A percentile compares a stretch with the other conserved stretches of the same genome.
Evolutionary conservation across 2,888 invertebrate species (phyloP).

Genomic region (Ectobius pallidus): DNA sequence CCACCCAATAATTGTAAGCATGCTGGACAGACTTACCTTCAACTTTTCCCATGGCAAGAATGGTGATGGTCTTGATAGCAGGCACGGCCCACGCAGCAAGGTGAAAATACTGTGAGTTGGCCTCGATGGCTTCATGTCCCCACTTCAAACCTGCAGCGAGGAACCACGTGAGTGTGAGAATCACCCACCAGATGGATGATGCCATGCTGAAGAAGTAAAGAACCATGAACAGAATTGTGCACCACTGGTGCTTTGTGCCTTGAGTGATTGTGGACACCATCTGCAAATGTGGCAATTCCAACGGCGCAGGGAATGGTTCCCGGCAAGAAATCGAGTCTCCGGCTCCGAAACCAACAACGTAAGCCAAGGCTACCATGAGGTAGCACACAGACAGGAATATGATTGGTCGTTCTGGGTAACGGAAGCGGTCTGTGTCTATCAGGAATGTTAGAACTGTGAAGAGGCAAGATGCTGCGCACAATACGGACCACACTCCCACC

Average conservation of each 20-base stretch:
- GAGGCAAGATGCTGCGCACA: conserved; percentile 89
- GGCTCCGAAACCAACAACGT: conserved; percentile 84
- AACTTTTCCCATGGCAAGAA: conserved; percentile 93
- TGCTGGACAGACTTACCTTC: conserved; percentile 71
- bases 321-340: conserved; percentile 84
- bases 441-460: conserved; percentile 93
- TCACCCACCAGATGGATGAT: conserved; percentile 97
- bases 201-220: conserved; percentile 97
- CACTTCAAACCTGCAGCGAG: conserved; percentile 95
- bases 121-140: conserved; percentile 98
- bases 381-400: conserved; percentile 97
- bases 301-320: conserved; percentile 76
- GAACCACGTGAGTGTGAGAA: conserved; percentile 95
- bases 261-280: conserved; percentile 87
- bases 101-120: conserved; percentile 96
- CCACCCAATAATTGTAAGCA: too few species aligned
- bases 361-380: conserved; percentile 90
- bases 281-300: conserved; percentile 70
- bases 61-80: conserved; percentile 93
- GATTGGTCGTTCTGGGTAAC: conserved; percentile 97
- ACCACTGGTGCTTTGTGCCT: conserved; percentile 81
- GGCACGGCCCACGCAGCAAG: conserved; percentile 98
- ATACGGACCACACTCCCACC: conserved; percentile 92
- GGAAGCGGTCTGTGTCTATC: conserved; percentile 93
- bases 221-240: conserved; percentile 95